Base-by-base conservation (phyloP, 2,113 vertebrate species). In the Pelmatolapia mariae region DNA sequence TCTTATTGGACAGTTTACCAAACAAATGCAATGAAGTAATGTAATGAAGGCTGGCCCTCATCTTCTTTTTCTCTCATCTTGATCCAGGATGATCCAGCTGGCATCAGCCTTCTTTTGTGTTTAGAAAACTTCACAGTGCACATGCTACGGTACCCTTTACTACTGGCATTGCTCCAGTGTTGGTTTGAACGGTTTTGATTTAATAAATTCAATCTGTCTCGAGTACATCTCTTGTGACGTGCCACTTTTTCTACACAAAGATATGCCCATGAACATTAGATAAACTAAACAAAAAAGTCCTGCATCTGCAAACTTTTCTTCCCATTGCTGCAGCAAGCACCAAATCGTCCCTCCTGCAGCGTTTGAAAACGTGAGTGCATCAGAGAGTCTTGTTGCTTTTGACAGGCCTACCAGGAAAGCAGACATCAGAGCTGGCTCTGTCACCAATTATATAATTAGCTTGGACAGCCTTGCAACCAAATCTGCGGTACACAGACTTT, bases 361-460 rank as follows among this genome's bases (percentile, higher is more conserved):
- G 10, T 59, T 82, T 80, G 9, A 22, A 82, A 89, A 80, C 24
- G 24, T 91, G 73, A 85, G 80, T 43, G 13, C 86, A 78, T n/a
- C 63, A 38, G 38, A 85, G 87, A 88, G 87, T 92, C 90, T 24
- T 76, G 47, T 88, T 89, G 76, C 89, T 38, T 50, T 38, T 53
- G 63, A 53, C 82, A 50, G 61, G 40, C 18, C 57, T 88, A 81
- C 59, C 88, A 87, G 57, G 86, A 92, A 80, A 89, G 12, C 10
- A 47, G 56, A 83, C 85, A 81, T 89, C 87, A 88, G 26, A 89
- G 87, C 89, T 87, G 86, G 26, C 89, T 79, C 88, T 36, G 85
- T 82, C 90, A 87, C 93, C 68, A 61, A 53, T 88, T 83, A 87
- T 93, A 94, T 86, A 87, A 91, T 93, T 94, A 94, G 94, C 88